Conservation (phyloP, 1,140 invertebrate genomes). For the Tribolium madens region DNA sequence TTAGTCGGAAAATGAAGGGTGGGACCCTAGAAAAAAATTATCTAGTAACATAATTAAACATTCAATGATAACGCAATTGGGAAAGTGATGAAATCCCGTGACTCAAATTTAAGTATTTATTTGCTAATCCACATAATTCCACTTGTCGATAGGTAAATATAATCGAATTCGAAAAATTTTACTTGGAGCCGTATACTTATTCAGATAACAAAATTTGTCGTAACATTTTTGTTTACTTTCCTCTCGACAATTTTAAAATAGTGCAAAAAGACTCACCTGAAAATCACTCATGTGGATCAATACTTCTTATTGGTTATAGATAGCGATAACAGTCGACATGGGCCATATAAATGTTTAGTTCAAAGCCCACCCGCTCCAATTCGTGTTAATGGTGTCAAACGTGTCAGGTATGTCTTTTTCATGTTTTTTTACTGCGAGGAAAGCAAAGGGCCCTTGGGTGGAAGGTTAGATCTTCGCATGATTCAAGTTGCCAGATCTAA, state of each 20-base stretch:
- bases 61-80: not conserved
- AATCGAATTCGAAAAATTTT: conserved; percentile 1
- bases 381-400: not conserved
- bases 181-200: not conserved
- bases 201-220: conserved; percentile 18
- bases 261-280: conserved; percentile 39
- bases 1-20: not conserved
- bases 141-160: conserved; percentile 4
- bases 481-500: conserved; percentile 62
- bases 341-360: not conserved
- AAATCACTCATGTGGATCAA: conserved; percentile 30
- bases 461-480: conserved; percentile 61
- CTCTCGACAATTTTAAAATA: conserved; percentile 16
- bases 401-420: conserved; percentile 3
- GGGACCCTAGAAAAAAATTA: not conserved
- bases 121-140: conserved; percentile 8
- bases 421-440: not conserved
- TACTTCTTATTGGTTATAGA: conserved; percentile 36
- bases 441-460: conserved; percentile 56
- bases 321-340: conserved; percentile 30
- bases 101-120: not conserved
- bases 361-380: not conserved
- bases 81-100: not conserved
- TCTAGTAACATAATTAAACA: conserved; percentile 3
- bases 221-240: conserved; percentile 9